Base-by-base conservation (phyloP, 2,113 vertebrate genomes). In the Pelodiscus sinensis region DNA sequence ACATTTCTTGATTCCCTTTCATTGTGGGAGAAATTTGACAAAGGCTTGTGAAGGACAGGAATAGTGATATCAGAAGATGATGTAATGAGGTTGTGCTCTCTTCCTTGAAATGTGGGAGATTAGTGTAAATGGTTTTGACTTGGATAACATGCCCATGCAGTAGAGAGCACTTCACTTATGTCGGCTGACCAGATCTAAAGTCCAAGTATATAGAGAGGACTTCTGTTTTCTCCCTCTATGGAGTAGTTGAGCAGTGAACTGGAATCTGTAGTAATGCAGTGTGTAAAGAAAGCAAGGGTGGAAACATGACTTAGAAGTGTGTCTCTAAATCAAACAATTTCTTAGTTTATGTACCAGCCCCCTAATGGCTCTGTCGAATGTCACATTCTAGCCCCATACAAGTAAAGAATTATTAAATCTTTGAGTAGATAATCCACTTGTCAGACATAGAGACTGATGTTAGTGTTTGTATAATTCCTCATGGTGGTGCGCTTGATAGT, bases 381-480 rank as follows among this genome's bases (percentile, higher is more conserved):
- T 56, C 4, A 19, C 3, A 0, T 38, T 11, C 21, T 0, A 0
- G 81, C 44, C 3, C 18, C 4, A 6, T 54, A 68, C 50, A n/a
- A 18, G 22, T 57, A 35, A 86, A 21, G 82, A 85, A 50, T 52
- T 12, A n/a, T 11, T 80, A 65, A 81, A 50, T 65, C 55, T 84
- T 77, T 27, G 21, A 6, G 24, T 2, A 78, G 78, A 18, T 55
- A 35, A 94, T 25, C 60, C 4, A 6, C 52, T 86, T 84, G 51
- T 79, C 11, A 82, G 50, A 19, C 5, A 50, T 24, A 9, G 16
- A 9, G 9, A 4, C 24, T 52, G 8, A 2, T 68, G 90, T 62
- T 95, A 88, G 51, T 85, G 86, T 68, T 54, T 22, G 0, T 0
- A 44, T 79, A 3, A 54, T 4, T 93, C 9, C 29, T 60, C 38